Conservation (phyloP, 2,888 invertebrate genomes). For the Spodoptera picta region DNA sequence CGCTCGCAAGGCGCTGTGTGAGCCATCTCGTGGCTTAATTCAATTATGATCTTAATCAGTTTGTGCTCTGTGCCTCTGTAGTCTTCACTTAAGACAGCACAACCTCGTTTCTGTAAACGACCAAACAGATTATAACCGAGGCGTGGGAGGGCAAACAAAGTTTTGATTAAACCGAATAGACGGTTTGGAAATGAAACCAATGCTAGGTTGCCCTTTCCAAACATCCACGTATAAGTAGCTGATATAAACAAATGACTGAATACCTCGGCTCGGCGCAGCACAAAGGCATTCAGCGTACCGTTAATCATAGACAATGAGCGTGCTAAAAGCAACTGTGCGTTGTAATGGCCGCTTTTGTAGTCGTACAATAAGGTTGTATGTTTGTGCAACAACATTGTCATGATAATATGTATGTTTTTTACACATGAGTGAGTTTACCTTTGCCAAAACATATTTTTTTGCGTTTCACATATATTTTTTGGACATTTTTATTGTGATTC, state of each 20-base stretch:
- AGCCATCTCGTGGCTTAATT: slow-evolving; percentile 31
- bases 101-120: slow-evolving; percentile 9
- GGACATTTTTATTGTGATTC: not conserved
- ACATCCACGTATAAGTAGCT: slow-evolving; percentile 7
- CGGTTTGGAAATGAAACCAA: slow-evolving; percentile 7
- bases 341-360: slow-evolving; percentile 50
- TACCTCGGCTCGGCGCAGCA: slow-evolving; percentile 35
- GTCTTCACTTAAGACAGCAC: slow-evolving; percentile 10
- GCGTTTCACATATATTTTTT: not conserved
- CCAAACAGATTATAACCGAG: slow-evolving; percentile 5
- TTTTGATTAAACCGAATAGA: slow-evolving; percentile 1
- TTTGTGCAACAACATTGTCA: slow-evolving; percentile 53
- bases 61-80: slow-evolving; percentile 23
- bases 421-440: slow-evolving; percentile 7
- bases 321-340: slow-evolving; percentile 47
- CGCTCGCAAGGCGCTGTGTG: slow-evolving; percentile 14
- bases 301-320: slow-evolving; percentile 57
- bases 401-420: slow-evolving; percentile 35
- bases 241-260: slow-evolving; percentile 39
- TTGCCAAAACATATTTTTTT: slow-evolving; percentile 21
- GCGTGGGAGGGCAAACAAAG: slow-evolving; percentile 1
- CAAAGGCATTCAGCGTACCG: slow-evolving; percentile 46
- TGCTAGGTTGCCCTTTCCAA: slow-evolving; percentile 11
- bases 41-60: slow-evolving; percentile 48
- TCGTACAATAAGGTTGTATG: slow-evolving; percentile 42